phyloP scores from a whole-genome alignment of 2,113 vertebrate genomes.

The Tupaia chinensis region DNA sequence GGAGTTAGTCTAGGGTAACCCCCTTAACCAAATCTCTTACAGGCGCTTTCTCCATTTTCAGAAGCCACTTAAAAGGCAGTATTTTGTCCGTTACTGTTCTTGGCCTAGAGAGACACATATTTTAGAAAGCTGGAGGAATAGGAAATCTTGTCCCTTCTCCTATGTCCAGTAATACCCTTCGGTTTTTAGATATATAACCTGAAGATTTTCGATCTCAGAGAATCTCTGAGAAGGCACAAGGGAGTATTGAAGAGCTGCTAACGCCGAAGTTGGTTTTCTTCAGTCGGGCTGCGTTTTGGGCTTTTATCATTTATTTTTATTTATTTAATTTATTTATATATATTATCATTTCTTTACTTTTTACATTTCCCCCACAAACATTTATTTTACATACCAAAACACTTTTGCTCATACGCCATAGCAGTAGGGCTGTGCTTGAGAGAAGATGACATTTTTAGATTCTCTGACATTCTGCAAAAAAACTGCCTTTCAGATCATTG shows the following conservation, averaged over 20 bases:
- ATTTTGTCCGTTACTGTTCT: background rate
- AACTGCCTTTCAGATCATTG: background rate
- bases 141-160: background rate
- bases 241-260: background rate
- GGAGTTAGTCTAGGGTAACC: background rate
- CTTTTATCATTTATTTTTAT: too few relatives aligned
- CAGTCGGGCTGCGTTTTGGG: background rate
- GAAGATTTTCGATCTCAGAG: background rate
- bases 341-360: too few relatives aligned
- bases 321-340: too few relatives aligned
- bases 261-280: background rate
- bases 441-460: background rate
- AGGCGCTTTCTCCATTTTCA: background rate
- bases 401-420: too few relatives aligned
- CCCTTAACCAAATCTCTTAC: background rate
- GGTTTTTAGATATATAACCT: background rate
- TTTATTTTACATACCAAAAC: too few relatives aligned
- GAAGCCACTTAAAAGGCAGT: background rate
- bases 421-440: too few relatives aligned
- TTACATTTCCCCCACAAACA: too few relatives aligned
- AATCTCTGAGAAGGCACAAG: background rate
- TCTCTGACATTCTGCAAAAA: background rate
- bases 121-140: background rate
- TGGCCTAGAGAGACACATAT: background rate
- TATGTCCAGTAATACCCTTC: rapidly evolving